Conservation (phyloP, 2,797 vertebrate genomes). For the Tinamus major region DNA sequence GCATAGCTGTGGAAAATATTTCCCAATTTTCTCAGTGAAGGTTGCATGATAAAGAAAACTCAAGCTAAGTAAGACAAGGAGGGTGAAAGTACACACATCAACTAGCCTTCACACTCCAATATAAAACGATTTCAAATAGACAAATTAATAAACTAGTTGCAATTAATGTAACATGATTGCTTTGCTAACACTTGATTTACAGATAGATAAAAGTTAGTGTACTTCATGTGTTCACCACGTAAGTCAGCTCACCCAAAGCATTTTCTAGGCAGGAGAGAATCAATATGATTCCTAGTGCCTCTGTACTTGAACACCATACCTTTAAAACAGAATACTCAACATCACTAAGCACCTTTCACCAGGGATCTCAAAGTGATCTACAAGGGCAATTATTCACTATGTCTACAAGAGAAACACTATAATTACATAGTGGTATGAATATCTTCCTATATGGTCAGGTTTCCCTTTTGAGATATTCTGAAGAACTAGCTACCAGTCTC, state of each 20-base stretch:
- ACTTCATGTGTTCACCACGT: not conserved
- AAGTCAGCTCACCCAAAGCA: not conserved
- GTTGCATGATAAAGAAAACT: not conserved
- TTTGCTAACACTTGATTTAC: not conserved
- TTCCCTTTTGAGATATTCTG: not conserved
- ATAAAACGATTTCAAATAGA: not conserved
- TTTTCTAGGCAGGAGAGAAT: not conserved
- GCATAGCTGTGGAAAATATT: not conserved
- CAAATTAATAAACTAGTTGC: not conserved
- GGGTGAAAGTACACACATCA: not conserved
- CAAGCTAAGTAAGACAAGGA: not conserved
- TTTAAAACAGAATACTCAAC: not conserved
- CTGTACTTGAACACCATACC: not conserved
- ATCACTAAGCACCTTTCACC: not conserved
- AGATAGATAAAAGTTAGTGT: not conserved
- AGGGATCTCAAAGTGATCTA: not conserved
- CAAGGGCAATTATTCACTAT: not conserved
- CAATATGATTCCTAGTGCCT: accelerated
- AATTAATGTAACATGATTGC: not conserved
- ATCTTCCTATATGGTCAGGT: not conserved
- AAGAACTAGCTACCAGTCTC: not conserved
- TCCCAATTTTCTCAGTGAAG: not conserved
- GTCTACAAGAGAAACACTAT: not conserved
- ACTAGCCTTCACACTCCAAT: not conserved
- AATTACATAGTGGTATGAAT: not conserved